A percentile compares a stretch with the other conserved stretches of the same genome.
phyloP scores from a whole-genome alignment of 2,113 vertebrate species.

The Siphamia tubifer region DNA sequence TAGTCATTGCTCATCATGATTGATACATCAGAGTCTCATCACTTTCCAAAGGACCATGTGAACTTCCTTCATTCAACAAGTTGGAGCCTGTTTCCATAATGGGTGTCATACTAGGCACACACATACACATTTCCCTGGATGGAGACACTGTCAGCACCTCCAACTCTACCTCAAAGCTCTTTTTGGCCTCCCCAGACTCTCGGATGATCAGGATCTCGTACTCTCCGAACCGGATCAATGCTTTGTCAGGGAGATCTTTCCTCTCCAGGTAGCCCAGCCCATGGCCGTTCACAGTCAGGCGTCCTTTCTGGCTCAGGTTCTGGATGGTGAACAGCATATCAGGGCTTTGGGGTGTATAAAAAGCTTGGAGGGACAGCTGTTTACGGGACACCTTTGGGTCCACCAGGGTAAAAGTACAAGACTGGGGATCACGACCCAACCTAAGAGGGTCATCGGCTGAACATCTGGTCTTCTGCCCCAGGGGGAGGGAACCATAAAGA shows the following conservation, averaged over 20 bases:
- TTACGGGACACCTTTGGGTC: constrained; percentile 86
- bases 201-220: constrained; percentile 84
- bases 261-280: constrained; percentile 85
- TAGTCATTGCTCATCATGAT: neutral
- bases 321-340: constrained; percentile 85
- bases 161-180: constrained; percentile 85
- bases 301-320: constrained; percentile 88
- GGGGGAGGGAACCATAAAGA: constrained; percentile 75
- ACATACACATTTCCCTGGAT: constrained; percentile 73
- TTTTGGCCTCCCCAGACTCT: constrained; percentile 82
- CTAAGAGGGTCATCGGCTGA: constrained; percentile 77
- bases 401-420: constrained; percentile 79
- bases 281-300: constrained; percentile 73
- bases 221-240: constrained; percentile 84
- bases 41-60: constrained; percentile 33
- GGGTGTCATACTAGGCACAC: constrained; percentile 22
- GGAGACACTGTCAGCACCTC: constrained; percentile 76
- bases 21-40: constrained; percentile 47
- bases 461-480: constrained; percentile 61
- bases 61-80: neutral
- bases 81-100: constrained; percentile 49
- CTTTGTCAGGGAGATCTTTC: constrained; percentile 80
- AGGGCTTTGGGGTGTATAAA: constrained; percentile 71
- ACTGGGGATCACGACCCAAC: constrained; percentile 83
- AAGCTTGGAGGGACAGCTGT: constrained; percentile 85